Evolutionary conservation across 2,113 vertebrate genomes (phyloP).

Genomic region (Rhinopomastus cyanomelas): DNA sequence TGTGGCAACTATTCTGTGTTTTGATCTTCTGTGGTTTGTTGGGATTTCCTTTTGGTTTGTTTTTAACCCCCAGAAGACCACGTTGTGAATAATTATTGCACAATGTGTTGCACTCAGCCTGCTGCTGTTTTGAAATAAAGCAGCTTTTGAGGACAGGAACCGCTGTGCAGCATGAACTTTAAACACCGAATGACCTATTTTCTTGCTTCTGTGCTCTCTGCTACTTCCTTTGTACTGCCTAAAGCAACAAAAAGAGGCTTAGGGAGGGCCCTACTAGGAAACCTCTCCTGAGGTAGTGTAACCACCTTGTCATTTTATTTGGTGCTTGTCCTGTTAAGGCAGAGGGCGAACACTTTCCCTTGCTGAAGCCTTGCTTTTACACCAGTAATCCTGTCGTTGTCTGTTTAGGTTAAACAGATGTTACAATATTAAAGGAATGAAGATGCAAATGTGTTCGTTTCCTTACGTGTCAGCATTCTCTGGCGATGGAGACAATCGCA

Average conservation of each 20-base stretch:
- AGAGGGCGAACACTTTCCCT: background rate
- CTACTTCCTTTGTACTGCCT: background rate
- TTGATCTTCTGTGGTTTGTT: background rate
- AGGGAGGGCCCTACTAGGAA: background rate
- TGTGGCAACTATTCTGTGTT: background rate
- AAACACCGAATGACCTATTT: slow-evolving; percentile 29
- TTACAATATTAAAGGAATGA: background rate
- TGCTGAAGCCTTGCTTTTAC: background rate
- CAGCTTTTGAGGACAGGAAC: slow-evolving; percentile 16
- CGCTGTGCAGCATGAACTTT: slow-evolving; percentile 1
- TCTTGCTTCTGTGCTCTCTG: background rate
- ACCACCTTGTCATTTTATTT: background rate
- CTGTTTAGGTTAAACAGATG: background rate
- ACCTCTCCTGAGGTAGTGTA: background rate
- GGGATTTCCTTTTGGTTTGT: background rate
- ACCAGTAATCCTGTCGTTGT: background rate
- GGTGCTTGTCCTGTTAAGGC: background rate
- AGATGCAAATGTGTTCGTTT: background rate
- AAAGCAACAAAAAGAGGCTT: background rate
- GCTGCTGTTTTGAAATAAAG: slow-evolving; percentile 17
- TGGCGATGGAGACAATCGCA: background rate
- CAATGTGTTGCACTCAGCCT: background rate
- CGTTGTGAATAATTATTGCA: background rate
- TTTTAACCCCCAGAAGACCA: background rate
- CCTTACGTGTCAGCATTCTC: background rate